Conservation (phyloP, 2,113 vertebrate species). For the Crotalus tigris region DNA sequence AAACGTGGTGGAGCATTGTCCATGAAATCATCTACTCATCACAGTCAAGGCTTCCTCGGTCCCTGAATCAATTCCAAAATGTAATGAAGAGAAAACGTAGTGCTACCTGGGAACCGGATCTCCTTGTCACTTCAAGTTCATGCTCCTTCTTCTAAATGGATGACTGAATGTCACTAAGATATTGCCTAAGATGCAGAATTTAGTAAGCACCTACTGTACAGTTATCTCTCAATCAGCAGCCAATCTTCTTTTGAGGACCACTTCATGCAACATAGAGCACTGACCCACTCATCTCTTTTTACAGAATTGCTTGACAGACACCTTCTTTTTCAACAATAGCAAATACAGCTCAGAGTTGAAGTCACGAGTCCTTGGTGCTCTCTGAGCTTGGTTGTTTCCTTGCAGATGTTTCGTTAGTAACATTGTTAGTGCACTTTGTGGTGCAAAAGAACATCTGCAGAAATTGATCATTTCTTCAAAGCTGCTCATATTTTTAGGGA, state of each 20-base stretch:
- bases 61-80: conserved; percentile 32
- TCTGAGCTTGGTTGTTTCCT: not conserved
- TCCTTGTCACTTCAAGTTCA: conserved; percentile 39
- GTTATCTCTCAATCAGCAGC: not conserved
- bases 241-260: not conserved
- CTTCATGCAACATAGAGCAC: not conserved
- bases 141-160: conserved; percentile 9
- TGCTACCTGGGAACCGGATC: conserved; percentile 17
- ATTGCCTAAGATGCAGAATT: conserved; percentile 12
- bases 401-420: not conserved
- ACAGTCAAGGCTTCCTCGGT: conserved; percentile 41
- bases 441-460: too few species aligned
- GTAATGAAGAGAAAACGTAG: conserved; percentile 34
- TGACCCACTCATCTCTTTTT: not conserved
- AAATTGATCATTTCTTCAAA: too few species aligned
- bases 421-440: too few species aligned
- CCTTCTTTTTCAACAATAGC: not conserved
- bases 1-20: not conserved
- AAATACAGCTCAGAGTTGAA: not conserved
- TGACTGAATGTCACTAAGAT: conserved; percentile 13
- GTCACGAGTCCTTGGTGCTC: not conserved
- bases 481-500: too few species aligned
- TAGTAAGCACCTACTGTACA: not conserved
- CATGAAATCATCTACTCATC: conserved; percentile 1
- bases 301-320: too few species aligned